Percentiles rank a stretch among this genome's conserved stretches.
phyloP scores from a whole-genome alignment of 2,888 invertebrate genomes.

The Platynereis dumerilii region DNA sequence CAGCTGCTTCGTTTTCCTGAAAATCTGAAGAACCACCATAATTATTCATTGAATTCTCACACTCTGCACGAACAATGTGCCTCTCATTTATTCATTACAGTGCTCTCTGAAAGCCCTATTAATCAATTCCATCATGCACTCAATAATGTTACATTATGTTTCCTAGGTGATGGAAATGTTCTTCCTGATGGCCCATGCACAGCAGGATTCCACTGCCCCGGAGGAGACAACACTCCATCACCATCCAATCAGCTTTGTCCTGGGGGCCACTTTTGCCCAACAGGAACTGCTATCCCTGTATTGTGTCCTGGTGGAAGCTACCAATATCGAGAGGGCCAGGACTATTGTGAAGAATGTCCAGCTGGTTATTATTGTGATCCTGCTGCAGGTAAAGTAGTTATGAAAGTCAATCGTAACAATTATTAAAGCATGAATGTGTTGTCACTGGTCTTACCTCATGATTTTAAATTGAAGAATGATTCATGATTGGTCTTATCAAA shows the following conservation, averaged over 20 bases:
- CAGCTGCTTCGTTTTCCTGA: no score
- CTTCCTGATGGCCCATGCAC: constrained; percentile 47
- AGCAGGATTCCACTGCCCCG: constrained; percentile 57
- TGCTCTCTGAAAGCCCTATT: no score
- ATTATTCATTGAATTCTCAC: no score
- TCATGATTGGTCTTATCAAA: background rate
- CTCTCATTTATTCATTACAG: no score
- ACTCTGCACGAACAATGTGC: no score
- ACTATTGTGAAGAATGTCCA: constrained; percentile 49
- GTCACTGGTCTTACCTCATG: no score
- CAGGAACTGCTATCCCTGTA: constrained; percentile 45
- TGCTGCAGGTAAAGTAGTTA: constrained; percentile 21
- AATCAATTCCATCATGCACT: no score
- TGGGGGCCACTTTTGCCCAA: constrained; percentile 51
- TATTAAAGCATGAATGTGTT: no score
- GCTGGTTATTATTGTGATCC: constrained; percentile 49
- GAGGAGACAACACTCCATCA: constrained; percentile 52
- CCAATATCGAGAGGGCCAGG: constrained; percentile 47
- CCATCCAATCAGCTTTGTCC: constrained; percentile 51
- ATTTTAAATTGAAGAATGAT: no score
- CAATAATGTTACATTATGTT: no score
- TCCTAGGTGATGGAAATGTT: constrained; percentile 54
- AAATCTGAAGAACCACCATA: no score
- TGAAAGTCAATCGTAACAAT: no score
- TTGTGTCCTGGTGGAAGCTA: constrained; percentile 56